A percentile compares a stretch with the other conserved stretches of the same genome.
Conservation (phyloP, 2,888 invertebrate species). For the Gandaritis pyraliata region DNA sequence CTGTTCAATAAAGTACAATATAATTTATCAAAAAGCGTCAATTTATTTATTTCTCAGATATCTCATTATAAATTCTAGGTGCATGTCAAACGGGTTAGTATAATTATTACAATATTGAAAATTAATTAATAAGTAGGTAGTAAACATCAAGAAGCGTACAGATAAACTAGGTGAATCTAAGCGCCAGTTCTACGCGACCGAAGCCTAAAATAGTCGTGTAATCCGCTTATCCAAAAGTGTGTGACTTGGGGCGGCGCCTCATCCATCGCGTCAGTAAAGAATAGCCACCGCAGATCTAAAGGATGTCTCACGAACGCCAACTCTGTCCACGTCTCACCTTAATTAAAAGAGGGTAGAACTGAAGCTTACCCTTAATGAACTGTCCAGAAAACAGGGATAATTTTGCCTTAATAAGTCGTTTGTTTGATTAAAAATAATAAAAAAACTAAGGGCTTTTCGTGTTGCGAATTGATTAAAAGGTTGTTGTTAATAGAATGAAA, state of each 20-base stretch:
- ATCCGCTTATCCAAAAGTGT: conserved; percentile 16
- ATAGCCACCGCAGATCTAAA: conserved; percentile 55
- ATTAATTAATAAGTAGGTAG: too few species aligned
- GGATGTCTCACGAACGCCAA: conserved; percentile 46
- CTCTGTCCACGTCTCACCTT: conserved; percentile 53
- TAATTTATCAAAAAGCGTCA: too few species aligned
- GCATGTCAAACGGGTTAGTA: too few species aligned
- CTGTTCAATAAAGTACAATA: too few species aligned
- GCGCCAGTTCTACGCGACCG: too few species aligned
- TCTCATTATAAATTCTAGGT: too few species aligned
- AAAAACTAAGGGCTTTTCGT: conserved; percentile 13
- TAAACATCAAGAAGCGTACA: too few species aligned
- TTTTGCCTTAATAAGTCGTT: conserved; percentile 26
- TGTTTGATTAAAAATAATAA: conserved; percentile 34
- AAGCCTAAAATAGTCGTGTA: too few species aligned
- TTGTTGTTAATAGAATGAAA: neutral
- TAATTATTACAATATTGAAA: too few species aligned
- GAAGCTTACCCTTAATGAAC: conserved; percentile 37
- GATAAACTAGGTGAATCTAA: too few species aligned
- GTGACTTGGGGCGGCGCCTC: conserved; percentile 30
- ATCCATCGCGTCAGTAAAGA: conserved; percentile 49
- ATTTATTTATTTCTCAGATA: too few species aligned
- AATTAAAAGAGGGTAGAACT: conserved; percentile 52
- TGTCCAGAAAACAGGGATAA: conserved; percentile 36
- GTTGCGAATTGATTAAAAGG: conserved; percentile 12